These are phyloP conservation scores for Lagopus muta DNA, from an alignment of 2,113 vertebrate genomes.

Conservation along the genomic window DNA sequence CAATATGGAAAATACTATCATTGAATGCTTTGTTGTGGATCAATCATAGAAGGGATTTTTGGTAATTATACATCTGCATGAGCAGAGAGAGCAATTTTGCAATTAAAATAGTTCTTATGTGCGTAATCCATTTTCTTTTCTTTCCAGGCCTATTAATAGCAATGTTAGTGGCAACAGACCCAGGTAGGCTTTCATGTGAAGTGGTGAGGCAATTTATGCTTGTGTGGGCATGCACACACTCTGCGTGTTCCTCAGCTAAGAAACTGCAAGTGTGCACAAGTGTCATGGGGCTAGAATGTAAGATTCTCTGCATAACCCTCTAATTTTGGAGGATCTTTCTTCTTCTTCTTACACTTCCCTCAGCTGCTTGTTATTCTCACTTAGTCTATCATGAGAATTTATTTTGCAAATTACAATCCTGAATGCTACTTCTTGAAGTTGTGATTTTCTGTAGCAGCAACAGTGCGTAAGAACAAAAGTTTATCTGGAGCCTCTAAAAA, in stretches of 20 bases:
- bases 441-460: not conserved
- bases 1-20: not conserved
- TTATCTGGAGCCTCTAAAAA: not conserved
- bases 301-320: not conserved
- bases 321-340: not conserved
- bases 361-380: not conserved
- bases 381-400: not conserved
- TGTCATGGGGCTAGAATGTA: fast-evolving
- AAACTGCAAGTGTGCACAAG: fast-evolving
- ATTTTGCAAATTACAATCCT: not conserved
- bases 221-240: not conserved
- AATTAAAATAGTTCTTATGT: not conserved
- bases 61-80: not conserved
- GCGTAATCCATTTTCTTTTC: not conserved
- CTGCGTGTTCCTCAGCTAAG: fast-evolving
- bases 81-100: not conserved
- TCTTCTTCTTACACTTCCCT: not conserved
- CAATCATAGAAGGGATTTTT: not conserved
- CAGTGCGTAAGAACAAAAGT: not conserved
- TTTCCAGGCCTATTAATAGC: not conserved
- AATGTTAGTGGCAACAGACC: not conserved
- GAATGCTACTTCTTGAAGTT: not conserved
- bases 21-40: not conserved
- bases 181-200: not conserved
- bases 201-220: not conserved